Percentiles rank a stretch among this genome's conserved stretches.
phyloP scores from a whole-genome alignment of 2,113 vertebrate species.

The Egretta garzetta region DNA sequence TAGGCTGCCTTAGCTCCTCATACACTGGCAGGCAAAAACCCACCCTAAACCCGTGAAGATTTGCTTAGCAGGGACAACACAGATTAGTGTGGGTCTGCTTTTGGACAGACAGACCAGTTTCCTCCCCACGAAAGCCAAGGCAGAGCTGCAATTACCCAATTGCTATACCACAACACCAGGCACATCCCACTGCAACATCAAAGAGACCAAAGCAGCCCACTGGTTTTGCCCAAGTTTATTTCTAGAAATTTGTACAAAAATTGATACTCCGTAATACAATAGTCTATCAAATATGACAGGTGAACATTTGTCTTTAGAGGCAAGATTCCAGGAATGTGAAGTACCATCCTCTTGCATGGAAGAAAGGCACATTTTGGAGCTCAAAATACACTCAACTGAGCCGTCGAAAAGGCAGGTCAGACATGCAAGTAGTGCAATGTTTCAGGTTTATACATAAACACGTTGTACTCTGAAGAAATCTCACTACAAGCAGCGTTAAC shows the following conservation, averaged over 20 bases:
- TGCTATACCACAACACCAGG: background rate
- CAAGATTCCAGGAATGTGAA: conserved; percentile 52
- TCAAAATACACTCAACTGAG: conserved; percentile 1
- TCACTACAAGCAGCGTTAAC: conserved; percentile 40
- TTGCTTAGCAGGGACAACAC: background rate
- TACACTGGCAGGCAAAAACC: background rate
- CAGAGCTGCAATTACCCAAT: background rate
- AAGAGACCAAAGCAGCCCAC: background rate
- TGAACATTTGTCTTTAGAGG: conserved; percentile 13
- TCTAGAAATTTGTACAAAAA: conserved; percentile 75
- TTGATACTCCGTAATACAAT: conserved; percentile 19
- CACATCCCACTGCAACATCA: background rate
- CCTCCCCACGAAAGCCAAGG: background rate
- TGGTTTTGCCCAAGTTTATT: conserved; percentile 71
- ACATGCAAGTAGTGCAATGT: conserved; percentile 56
- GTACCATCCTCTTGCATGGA: conserved; percentile 9
- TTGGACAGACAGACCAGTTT: background rate
- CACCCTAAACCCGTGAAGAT: background rate
- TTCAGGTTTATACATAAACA: conserved; percentile 16
- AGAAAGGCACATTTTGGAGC: conserved; percentile 68
- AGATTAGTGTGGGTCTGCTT: background rate
- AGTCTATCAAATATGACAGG: conserved; percentile 53
- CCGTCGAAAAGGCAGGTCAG: conserved; percentile 39
- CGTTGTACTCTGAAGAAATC: conserved; percentile 10
- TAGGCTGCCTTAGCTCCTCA: background rate